Evolutionary conservation across 2,888 invertebrate genomes (phyloP).

Genomic region (Agriopis leucophaearia): DNA sequence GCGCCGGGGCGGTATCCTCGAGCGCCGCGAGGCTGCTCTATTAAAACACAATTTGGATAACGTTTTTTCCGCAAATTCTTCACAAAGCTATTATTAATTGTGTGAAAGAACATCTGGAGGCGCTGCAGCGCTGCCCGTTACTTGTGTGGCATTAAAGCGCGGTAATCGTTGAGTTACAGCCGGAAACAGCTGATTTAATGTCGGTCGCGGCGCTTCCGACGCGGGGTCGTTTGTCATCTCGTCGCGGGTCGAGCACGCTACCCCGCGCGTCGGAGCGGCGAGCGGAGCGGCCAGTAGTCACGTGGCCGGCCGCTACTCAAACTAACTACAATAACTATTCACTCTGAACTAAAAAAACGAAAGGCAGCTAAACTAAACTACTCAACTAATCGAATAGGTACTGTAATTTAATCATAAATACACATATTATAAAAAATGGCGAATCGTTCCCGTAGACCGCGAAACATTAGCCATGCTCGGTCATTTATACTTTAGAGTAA

Average conservation of each 20-base stretch:
- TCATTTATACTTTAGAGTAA: too few species aligned
- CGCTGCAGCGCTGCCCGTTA: not conserved
- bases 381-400: too few species aligned
- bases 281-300: too few species aligned
- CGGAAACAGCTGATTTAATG: slow-evolving; percentile 61
- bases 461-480: too few species aligned
- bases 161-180: slow-evolving; percentile 60
- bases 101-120: not conserved
- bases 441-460: too few species aligned
- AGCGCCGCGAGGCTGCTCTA: slow-evolving; percentile 18
- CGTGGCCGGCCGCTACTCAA: slow-evolving; percentile 2
- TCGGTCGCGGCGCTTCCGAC: slow-evolving; percentile 53
- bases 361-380: too few species aligned
- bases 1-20: slow-evolving; percentile 18
- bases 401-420: too few species aligned
- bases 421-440: too few species aligned
- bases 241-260: not conserved
- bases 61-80: slow-evolving; percentile 37
- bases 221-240: slow-evolving; percentile 52
- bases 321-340: too few species aligned
- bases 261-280: not conserved
- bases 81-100: slow-evolving; percentile 43
- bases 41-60: too few species aligned
- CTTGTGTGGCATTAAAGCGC: slow-evolving; percentile 34
- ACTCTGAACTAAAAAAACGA: too few species aligned